Evolutionary conservation across 1,140 invertebrate genomes (phyloP).

Genomic region (Caligus rogercresseyi): DNA sequence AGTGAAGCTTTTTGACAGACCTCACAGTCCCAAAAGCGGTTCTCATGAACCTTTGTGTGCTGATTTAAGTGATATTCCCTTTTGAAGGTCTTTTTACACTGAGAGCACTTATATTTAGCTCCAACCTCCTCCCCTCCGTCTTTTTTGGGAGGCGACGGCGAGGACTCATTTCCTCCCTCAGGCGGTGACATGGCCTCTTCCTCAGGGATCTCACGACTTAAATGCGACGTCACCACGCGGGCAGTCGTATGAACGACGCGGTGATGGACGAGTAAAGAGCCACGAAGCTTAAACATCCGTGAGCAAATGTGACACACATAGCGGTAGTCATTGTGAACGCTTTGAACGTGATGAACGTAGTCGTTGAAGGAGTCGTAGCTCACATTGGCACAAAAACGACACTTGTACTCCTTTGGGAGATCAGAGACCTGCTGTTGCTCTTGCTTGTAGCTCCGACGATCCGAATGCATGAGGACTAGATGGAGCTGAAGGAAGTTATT

Average conservation of each 20-base stretch:
- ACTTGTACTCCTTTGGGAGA: conserved; percentile 8
- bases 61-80: conserved; percentile 33
- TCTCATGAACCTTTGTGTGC: conserved; percentile 38
- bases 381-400: not conserved
- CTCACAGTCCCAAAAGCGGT: conserved; percentile 59
- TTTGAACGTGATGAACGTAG: conserved; percentile 1
- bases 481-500: conserved; percentile 12
- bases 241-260: conserved; percentile 9
- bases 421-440: not conserved
- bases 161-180: not conserved
- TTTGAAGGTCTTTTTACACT: conserved; percentile 24
- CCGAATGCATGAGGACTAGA: conserved; percentile 12
- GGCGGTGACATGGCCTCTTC: too few species aligned
- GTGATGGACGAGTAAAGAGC: conserved; percentile 2
- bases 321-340: conserved; percentile 8
- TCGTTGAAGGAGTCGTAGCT: not conserved
- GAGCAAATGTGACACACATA: conserved; percentile 10
- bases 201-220: too few species aligned
- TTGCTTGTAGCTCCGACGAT: not conserved
- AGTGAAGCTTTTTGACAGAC: conserved; percentile 65
- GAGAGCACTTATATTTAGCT: conserved; percentile 22
- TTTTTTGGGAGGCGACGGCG: not conserved
- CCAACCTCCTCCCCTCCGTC: not conserved
- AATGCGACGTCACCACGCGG: not conserved
- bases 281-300: conserved; percentile 6